Evolutionary conservation across 53 echinoderm and acorn worm genomes (phyloP), one percentile per base, ranked within the genome.

Genomic region (Paracentrotus lividus): DNA sequence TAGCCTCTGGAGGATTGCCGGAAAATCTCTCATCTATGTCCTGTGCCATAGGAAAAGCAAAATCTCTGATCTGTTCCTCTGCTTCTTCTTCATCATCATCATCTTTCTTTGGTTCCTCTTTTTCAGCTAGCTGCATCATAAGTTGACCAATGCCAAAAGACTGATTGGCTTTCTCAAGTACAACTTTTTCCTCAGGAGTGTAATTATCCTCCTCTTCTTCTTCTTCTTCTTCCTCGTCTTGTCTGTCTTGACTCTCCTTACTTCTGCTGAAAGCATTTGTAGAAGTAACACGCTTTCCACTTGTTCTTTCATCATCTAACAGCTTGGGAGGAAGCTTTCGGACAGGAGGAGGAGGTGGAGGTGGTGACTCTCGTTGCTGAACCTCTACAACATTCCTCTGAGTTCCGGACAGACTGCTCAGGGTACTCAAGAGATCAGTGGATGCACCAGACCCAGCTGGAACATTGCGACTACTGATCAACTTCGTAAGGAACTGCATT

Each of bases 81-180:
- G 8, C 66, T 31, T 90, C 90, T 18, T 49, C 49, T 45, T 4
- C 47, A 2, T 72, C 90, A 5, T 14, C 34, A 33, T 75, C 90
- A 12, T 88, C 89, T 40, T 12, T 6, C 40, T 57, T 32, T 20
- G 64, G 43, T 20, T 75, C 34, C 15, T 81, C 78, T 23, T 92
- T 33, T 1, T 92, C 92, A n/a, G 92, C 78, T 51, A 92, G 59
- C 23, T 92, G 92, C 43, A 61, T 16, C 92, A 92, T 92, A 20
- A 92, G 58, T 26, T 78, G 78, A 20, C 92, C 92, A 40, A 92
- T 92, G 26, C 92, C 92, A 92, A 92, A 92, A 78, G 92, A 77
- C 38, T 92, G 56, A 14, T 81, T 77, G 61, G 92, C 92, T 58
- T 78, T 77, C 24, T 92, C 13, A 14, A 90, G 69, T 47, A 51